Evolutionary conservation across 2,113 vertebrate genomes (phyloP), one percentile per base, ranked within the genome.

Genomic region (Excalfactoria chinensis): DNA sequence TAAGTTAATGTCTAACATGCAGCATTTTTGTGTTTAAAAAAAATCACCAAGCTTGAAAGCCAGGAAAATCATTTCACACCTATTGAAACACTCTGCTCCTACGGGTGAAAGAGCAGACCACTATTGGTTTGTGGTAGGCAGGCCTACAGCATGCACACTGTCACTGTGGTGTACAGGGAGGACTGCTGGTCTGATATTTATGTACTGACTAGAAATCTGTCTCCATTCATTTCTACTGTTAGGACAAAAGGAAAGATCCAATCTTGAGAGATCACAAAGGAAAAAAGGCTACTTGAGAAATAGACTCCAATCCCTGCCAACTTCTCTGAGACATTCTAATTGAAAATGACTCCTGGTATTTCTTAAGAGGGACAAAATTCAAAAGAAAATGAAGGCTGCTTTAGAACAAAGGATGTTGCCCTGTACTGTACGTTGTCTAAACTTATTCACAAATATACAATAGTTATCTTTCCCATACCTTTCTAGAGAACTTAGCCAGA

Each of bases 321-420:
- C 78, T 94, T 84, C 85, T 88, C 85, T 74, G 85, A 95, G 93
- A 89, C 91, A 64, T 89, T 95, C 48, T 95, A 95, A 93, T 95
- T 96, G 94, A 91, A 95, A 96, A 77, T 94, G 82, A 96, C 72
- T 95, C 82, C 82, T 85, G 81, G 92, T 96, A 92, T 96, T 93
- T 93, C 84, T 92, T 87, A 82, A 93, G 75, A 92, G 89, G 87
- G 79, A 79, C 76, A 89, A 95, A 94, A 90, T 70, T 80, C 46
- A 77, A 89, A 92, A 75, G 84, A 94, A 93, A 95, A 93, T 95
- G 85, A 91, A 95, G 82, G 72, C 84, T 94, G 84, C 84, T 91
- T 95, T 93, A 83, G 89, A 95, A 85, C 93, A 92, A 93, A 95
- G 87, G 75, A 28, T 58, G 93, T 95, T 93, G 37, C 32, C 59